Percentiles rank a stretch among this genome's conserved stretches.
These are phyloP conservation scores for Rhea pennata DNA, from an alignment of 2,113 vertebrate species.

Conservation along the genomic window DNA sequence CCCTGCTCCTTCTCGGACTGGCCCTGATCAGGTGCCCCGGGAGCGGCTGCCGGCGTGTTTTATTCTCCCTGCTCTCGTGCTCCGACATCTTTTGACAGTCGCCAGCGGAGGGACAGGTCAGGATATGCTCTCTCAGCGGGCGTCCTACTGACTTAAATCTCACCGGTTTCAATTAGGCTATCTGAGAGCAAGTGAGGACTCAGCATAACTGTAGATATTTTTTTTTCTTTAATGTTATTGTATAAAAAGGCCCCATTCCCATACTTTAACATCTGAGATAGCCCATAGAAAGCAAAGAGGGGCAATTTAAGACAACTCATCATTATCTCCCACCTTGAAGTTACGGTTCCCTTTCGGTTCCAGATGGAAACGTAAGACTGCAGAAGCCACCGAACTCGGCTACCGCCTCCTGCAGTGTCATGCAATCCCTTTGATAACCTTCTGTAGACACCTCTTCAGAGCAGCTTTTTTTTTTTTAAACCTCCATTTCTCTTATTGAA, in stretches of 20 bases:
- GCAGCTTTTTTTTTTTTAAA: background rate
- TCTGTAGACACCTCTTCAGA: background rate
- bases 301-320: background rate
- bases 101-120: background rate
- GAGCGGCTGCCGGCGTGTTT: background rate
- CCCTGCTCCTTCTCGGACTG: background rate
- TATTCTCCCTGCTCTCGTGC: background rate
- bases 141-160: background rate
- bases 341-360: background rate
- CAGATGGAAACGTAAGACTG: background rate
- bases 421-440: background rate
- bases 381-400: background rate
- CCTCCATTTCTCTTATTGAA: background rate
- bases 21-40: no score
- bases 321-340: background rate
- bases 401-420: background rate
- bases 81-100: rapidly evolving
- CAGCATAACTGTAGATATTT: no score
- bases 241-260: background rate
- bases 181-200: background rate
- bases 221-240: background rate
- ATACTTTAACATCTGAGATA: background rate
- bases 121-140: background rate
- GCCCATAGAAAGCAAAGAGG: background rate
- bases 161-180: background rate